Evolutionary conservation across 2,888 invertebrate genomes (phyloP), one percentile per base, ranked within the genome.

Genomic region (Cetonia aurata): DNA sequence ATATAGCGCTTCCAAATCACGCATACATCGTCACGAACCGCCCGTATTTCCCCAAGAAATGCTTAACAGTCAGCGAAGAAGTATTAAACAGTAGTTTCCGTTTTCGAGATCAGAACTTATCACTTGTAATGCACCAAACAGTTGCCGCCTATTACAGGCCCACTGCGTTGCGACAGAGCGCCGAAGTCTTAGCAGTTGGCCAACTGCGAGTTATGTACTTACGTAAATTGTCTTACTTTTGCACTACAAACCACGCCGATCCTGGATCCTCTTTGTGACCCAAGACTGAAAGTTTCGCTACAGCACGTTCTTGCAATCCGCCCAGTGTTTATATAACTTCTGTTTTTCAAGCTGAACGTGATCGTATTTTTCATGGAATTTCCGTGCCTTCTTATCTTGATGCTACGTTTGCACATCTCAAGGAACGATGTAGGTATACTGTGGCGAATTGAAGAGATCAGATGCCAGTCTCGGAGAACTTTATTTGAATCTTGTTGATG

Each of bases 71-170:
- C 55, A 31, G 46, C 55, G 55, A 37, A 67, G 67, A 56, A 67
- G 67, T 55, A 67, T 67, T 67, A 67, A 67, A 67, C 67, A 55
- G 55, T 55, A 67, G 46, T 67, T 55, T 56, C 55, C 67, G 55
- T 67, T 67, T 46, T 15, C 41, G 56, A 67, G 67, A 67, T 67
- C 55, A 67, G 55, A 67, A 67, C 42, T 67, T 67, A 67, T 67
- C 67, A 67, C 67, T 67, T 67, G 67, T 55, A 67, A 55, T 67
- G 67, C 67, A 56, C 56, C 55, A 55, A 67, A 56, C 67, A 67
- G 55, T 55, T 67, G 67, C 67, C 67, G 55, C 55, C 55, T 44
- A 56, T 67, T 55, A 67, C 55, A n/a, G 44, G 42, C 17, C 56
- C 48, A 13, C 9, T 3, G 9, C 50, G 9, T 4, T 50, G 50